Base-by-base conservation (phyloP, 2,113 vertebrate species). In the Amphilophus citrinellus region DNA sequence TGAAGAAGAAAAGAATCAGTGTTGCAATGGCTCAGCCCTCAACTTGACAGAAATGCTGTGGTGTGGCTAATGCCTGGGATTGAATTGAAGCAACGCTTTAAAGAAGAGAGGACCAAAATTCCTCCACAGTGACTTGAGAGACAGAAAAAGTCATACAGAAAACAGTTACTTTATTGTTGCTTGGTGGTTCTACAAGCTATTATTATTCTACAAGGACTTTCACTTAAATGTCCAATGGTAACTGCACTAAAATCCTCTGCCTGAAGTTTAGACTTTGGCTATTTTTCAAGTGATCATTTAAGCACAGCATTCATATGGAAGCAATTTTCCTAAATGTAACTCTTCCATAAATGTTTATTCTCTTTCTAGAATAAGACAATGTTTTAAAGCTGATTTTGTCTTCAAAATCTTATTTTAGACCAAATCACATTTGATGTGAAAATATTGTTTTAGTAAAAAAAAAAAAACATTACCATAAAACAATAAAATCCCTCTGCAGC, bases 371-470 rank as follows among this genome's bases (percentile, higher is more conserved):
- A 14, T 57, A 10, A 10, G 32, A 58, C n/a, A 10, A 30, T 24
- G 1, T 30, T 63, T 57, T 9, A 60, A 80, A 75, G 3, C 8
- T 18, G 14, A 30, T 79, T 68, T 32, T 24, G 13, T 30, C 5
- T 27, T 13, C 24, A 47, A 57, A 76, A 58, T 78, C 18, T 84
- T 56, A 68, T 47, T 76, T 50, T 2, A 6, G 7, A 2, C 50
- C 24, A 57, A 87, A 80, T 62, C 60, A 73, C 2, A 44, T 84
- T 79, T 65, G 2, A 5, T 80, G 20, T 65, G 10, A 53, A 50
- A 59, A 44, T 37, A 11, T 57, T 20, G 22, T 57, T 56, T 18
- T 42, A 50, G n/a, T 53, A 27, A 80, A 76, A 39, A 39, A 10
- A 42, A 42, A 11, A 11, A 42, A 65, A 50, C 47, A 68, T 24